Percentiles rank a stretch among this genome's conserved stretches.
These are phyloP conservation scores for Hylaea fasciaria DNA, from an alignment of 2,888 invertebrate genomes.

Conservation along the genomic window DNA sequence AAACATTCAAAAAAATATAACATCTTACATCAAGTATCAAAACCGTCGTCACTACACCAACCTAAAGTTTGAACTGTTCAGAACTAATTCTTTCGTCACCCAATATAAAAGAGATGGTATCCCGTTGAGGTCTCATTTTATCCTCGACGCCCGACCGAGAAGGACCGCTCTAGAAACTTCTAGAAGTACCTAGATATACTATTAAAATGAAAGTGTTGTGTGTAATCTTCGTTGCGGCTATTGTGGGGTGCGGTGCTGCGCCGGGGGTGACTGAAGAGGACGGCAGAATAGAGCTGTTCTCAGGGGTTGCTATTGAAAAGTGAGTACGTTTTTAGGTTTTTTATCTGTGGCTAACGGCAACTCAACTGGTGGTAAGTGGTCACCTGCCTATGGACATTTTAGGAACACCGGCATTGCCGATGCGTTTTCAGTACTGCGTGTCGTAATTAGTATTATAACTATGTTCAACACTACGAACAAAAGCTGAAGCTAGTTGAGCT, in stretches of 20 bases:
- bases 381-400: too few species aligned
- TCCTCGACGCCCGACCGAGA: constrained; percentile 58
- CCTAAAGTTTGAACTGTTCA: constrained; percentile 37
- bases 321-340: constrained; percentile 50
- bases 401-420: too few species aligned
- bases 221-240: constrained; percentile 60
- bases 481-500: too few species aligned
- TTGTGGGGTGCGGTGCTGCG: constrained; percentile 70
- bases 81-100: constrained; percentile 45
- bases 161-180: constrained; percentile 50
- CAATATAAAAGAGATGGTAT: constrained; percentile 61
- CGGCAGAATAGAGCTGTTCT: constrained; percentile 70
- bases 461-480: too few species aligned
- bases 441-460: too few species aligned
- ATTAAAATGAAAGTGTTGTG: constrained; percentile 69
- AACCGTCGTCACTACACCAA: constrained; percentile 36
- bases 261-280: constrained; percentile 67
- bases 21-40: constrained; percentile 57
- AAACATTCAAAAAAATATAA: too few species aligned
- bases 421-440: too few species aligned
- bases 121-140: constrained; percentile 67
- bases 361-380: not conserved
- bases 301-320: constrained; percentile 78
- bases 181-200: constrained; percentile 11
- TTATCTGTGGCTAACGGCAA: not conserved